Evolutionary conservation across 2,888 invertebrate species (phyloP), one percentile per base, ranked within the genome.

Genomic region (Cheilosia grossa): DNA sequence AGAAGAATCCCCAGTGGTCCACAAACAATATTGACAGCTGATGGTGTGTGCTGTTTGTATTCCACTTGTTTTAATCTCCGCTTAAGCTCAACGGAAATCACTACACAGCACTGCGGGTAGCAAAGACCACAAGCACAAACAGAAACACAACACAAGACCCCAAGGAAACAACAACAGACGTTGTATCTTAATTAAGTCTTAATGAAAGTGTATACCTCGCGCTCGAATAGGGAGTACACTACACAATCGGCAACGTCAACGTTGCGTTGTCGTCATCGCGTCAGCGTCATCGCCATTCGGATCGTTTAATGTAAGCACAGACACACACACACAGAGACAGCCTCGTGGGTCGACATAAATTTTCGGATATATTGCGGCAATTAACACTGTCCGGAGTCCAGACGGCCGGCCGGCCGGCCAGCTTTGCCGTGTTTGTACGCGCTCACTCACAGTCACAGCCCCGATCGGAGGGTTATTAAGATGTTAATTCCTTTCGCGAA

Each of bases 181-280:
- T 83, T 75, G 74, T 83, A 83, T 80, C 83, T 83, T 83, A 83
- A 83, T 83, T 83, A 83, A 83, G 83, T 83, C 83, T 74, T 83
- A 83, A 83, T 83, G 83, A 83, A 74, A 53, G 74, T 70, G 73
- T 83, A 66, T 64, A 30, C 30, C 30, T 30, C 30, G 30, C 30
- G 30, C 73, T 78, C 59, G 49, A 49, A 21, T 49, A 49, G 49
- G 24, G 24, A 51, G 21, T 51, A 74, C 21, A 21, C 21, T 2
- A 21, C 27, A 27, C 79, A 79, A 53, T 53, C 47, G n/a, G 24
- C 42, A 33, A 42, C 40, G 56, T 40, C 37, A 44, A 21, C 49
- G 64, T 24, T 30, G 63, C 59, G 49, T 51, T 42, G 78, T 70
- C 51, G 79, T 59, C 44, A 54, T 69, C 27, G 72, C 27, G 72